Percentiles rank a stretch among this genome's conserved stretches.
Evolutionary conservation across 2,113 vertebrate genomes (phyloP).

Genomic region (Pollimyrus isidori): DNA sequence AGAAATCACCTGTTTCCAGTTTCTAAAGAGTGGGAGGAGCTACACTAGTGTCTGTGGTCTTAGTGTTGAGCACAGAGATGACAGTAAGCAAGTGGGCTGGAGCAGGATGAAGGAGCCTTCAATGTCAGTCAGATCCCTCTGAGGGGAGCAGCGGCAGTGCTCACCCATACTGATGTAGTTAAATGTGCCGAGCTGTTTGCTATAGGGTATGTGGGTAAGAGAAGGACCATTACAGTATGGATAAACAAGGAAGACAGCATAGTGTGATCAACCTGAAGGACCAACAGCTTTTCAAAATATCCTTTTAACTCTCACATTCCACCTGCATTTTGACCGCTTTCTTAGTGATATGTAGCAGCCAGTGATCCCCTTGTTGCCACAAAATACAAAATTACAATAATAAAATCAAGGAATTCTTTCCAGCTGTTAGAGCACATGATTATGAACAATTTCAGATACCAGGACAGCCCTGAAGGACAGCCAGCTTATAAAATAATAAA

Average conservation of each 20-base stretch:
- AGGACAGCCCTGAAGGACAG: background rate
- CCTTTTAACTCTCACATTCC: background rate
- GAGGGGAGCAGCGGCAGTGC: background rate
- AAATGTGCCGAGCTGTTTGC: background rate
- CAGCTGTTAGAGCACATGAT: background rate
- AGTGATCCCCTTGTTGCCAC: background rate
- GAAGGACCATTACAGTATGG: background rate
- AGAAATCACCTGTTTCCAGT: background rate
- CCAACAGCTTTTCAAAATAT: background rate
- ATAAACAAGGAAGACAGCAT: background rate
- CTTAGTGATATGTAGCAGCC: background rate
- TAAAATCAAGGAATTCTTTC: background rate
- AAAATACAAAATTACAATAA: background rate
- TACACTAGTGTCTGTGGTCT: background rate
- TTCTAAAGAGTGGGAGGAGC: background rate
- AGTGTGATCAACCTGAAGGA: background rate
- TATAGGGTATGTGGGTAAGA: background rate
- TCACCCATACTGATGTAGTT: background rate
- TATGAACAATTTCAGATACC: slow-evolving; percentile 2
- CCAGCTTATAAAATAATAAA: background rate
- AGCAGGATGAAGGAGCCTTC: background rate
- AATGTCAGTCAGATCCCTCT: background rate
- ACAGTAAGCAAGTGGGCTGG: background rate
- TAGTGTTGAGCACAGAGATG: background rate
- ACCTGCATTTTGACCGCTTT: background rate